Conservation (phyloP, 2,888 invertebrate species). For the Eretmocerus hayati region DNA sequence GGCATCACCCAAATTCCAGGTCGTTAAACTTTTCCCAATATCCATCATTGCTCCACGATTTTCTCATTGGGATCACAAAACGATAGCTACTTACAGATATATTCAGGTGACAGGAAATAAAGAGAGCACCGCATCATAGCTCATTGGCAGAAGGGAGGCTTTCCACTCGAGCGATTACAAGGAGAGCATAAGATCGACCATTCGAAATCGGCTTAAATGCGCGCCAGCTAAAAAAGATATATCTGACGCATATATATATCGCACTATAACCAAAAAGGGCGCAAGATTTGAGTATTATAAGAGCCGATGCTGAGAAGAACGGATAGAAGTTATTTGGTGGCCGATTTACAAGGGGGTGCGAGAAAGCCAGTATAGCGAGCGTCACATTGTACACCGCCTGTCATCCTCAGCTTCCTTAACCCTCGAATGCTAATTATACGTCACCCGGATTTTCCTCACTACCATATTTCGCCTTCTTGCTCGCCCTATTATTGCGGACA, state of each 20-base stretch:
- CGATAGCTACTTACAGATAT: too few relatives aligned
- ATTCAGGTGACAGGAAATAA: too few relatives aligned
- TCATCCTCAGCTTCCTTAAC: slow-evolving; percentile 39
- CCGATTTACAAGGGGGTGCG: slow-evolving; percentile 31
- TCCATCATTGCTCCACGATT: too few relatives aligned
- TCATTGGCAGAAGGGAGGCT: background rate
- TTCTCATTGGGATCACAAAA: too few relatives aligned
- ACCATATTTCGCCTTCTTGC: background rate
- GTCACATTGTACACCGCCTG: slow-evolving; percentile 26
- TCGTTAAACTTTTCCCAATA: too few relatives aligned
- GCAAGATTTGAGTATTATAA: background rate
- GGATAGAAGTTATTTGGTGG: slow-evolving; percentile 26
- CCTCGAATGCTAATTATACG: slow-evolving; percentile 44
- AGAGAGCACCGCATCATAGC: background rate
- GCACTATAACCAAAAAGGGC: too few relatives aligned
- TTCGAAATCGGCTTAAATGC: slow-evolving; percentile 35
- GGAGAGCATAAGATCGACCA: slow-evolving; percentile 21
- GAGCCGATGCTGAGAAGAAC: background rate
- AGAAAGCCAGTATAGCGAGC: slow-evolving; percentile 23
- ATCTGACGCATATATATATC: too few relatives aligned
- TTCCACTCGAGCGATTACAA: slow-evolving; percentile 19
- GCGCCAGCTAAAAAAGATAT: slow-evolving; percentile 22
- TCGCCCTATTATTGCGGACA: slow-evolving; percentile 8
- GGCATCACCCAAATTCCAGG: too few relatives aligned
- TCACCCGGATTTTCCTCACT: slow-evolving; percentile 18